Base-by-base conservation (phyloP, 1,140 invertebrate species). In the Rhyzopertha dominica region DNA sequence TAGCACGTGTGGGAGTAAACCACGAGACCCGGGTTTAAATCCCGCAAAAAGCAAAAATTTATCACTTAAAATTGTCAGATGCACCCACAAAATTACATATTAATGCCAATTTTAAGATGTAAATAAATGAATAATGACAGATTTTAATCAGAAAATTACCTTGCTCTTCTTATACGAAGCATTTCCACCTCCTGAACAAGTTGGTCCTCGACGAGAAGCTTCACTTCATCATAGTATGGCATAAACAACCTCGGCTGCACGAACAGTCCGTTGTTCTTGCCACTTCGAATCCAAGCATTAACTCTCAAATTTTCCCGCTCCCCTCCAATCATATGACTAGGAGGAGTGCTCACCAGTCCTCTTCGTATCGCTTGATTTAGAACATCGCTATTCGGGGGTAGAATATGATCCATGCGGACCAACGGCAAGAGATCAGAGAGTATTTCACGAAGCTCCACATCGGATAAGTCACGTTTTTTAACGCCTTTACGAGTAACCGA, bases 151-250 rank as follows among this genome's bases (percentile, higher is more conserved):
- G n/a, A n/a, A n/a, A 42, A 22, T 54, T 74, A 74, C 13, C 81
- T 70, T n/a, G 78, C 76, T 44, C 83, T 72, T 52, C 85, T 75
- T 58, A 87, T 74, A 14, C 85, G 76, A 44, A 88, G 74, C 34
- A 87, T 61, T 60, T 90, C 87, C 23, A 79, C 80, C 65, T 89
- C 88, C 56, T 84, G 82, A 37, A 85, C 78, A 61, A 87, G 74
- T 58, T 88, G 84, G 66, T 91, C 87, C 62, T 91, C 89, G 19
- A 95, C 74, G 49, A 92, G 70, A 40, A 87, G 84, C 77, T 94
- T 94, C 1, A 90, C 82, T 74, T 95, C 92, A 63, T 96, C 92
- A 56, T 91, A 89, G 67, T 95, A 95, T 10, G 92, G 92, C 75
- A 89, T 84, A 68, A 95, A 97, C 20, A 94, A 76, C 16, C 93